Evolutionary conservation across 2,113 vertebrate genomes (phyloP).

Genomic region (Xiphias gladius): DNA sequence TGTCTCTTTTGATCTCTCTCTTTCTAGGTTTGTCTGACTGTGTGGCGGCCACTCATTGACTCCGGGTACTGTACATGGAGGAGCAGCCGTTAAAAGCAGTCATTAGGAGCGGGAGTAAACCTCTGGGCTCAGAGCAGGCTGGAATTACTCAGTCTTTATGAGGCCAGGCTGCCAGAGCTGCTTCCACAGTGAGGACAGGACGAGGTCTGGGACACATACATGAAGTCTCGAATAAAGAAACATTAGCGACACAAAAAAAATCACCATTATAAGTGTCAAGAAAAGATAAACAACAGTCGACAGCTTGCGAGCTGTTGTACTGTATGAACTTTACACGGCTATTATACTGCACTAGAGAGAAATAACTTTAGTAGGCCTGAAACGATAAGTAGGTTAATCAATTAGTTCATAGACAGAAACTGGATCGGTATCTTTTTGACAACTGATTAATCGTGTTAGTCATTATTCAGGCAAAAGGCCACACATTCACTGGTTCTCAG

Average conservation of each 20-base stretch:
- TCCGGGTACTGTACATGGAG: not conserved
- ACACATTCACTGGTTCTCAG: not conserved
- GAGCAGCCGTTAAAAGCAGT: conserved; percentile 53
- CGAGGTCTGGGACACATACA: conserved; percentile 1
- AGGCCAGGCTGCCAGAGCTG: conserved; percentile 12
- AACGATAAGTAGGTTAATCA: not conserved
- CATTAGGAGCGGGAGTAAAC: conserved; percentile 57
- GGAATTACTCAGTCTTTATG: conserved; percentile 61
- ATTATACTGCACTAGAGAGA: not conserved
- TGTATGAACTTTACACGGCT: not conserved
- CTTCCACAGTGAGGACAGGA: conserved; percentile 29
- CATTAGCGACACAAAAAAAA: conserved; percentile 8
- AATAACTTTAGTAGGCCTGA: not conserved
- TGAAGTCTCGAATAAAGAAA: not conserved
- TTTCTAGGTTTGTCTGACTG: conserved; percentile 40
- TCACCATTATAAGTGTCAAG: not conserved
- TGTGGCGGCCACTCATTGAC: not conserved
- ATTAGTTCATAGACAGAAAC: too few species aligned
- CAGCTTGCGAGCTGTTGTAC: not conserved
- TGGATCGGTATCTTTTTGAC: too few species aligned
- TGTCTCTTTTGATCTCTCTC: conserved; percentile 25
- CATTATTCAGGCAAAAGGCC: too few species aligned
- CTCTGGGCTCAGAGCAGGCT: conserved; percentile 40
- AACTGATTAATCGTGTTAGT: too few species aligned
- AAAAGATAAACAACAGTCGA: not conserved